These are phyloP conservation scores for Muscicapa striata DNA, from an alignment of 2,797 vertebrate species.

Conservation along the genomic window DNA sequence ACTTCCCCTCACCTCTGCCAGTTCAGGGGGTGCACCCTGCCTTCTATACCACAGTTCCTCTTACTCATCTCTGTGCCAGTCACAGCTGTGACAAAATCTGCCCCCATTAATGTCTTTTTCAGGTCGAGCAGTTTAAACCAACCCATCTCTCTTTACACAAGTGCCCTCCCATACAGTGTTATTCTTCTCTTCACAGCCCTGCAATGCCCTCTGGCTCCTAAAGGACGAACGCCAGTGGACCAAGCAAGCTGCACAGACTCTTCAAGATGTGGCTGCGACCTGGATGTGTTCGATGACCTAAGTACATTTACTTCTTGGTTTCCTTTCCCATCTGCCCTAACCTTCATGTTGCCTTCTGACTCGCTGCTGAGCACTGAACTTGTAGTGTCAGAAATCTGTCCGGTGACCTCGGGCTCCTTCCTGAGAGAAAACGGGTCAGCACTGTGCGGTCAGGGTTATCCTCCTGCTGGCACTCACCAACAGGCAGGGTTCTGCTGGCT, in stretches of 20 bases:
- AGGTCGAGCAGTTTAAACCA: background rate
- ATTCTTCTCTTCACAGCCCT: background rate
- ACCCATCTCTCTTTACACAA: background rate
- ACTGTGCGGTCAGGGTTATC: background rate
- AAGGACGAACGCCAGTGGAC: background rate
- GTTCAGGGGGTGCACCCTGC: background rate
- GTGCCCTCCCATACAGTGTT: background rate
- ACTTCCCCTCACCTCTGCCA: background rate
- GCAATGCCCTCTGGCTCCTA: background rate
- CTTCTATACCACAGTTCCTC: background rate
- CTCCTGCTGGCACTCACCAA: background rate
- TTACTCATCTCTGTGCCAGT: background rate
- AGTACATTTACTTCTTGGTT: background rate
- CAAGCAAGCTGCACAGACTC: background rate
- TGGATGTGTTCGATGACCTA: background rate
- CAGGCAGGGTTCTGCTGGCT: rapidly evolving
- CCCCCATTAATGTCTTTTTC: background rate
- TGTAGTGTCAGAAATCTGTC: background rate
- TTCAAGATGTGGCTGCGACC: background rate
- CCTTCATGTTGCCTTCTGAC: background rate
- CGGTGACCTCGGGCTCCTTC: background rate
- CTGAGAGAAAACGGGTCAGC: background rate
- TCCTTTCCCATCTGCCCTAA: background rate
- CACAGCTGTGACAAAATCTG: background rate
- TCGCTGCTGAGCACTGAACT: background rate